phyloP scores from a whole-genome alignment of 2,888 invertebrate species.

The Panopea generosa region DNA sequence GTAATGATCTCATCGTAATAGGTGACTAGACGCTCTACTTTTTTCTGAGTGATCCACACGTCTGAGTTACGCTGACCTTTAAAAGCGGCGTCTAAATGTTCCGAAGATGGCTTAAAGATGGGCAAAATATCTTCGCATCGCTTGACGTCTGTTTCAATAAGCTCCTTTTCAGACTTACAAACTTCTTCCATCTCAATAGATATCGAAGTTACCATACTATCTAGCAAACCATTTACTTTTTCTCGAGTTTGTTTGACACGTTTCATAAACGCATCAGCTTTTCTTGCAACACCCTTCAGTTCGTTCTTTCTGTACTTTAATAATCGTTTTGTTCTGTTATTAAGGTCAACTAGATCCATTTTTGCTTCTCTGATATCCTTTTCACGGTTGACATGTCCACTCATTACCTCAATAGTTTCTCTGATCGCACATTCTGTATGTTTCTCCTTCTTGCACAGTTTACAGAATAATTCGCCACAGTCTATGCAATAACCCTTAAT shows the following conservation, averaged over 20 bases:
- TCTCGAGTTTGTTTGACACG: constrained; percentile 34
- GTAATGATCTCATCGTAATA: constrained; percentile 34
- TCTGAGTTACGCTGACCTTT: constrained; percentile 27
- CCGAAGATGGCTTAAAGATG: constrained; percentile 26
- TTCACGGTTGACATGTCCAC: constrained; percentile 28
- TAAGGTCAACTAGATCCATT: constrained; percentile 36
- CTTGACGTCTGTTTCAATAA: constrained; percentile 39
- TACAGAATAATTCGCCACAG: constrained; percentile 45
- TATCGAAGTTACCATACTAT: constrained; percentile 37
- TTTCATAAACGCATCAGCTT: constrained; percentile 38
- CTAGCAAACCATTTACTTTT: constrained; percentile 37
- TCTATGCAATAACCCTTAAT: constrained; percentile 50
- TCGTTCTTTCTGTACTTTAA: constrained; percentile 40
- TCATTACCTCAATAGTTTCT: constrained; percentile 41
- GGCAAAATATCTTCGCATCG: constrained; percentile 22
- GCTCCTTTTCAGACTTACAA: constrained; percentile 31
- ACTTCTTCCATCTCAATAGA: constrained; percentile 47
- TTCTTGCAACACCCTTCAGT: constrained; percentile 32
- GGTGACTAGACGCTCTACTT: constrained; percentile 39
- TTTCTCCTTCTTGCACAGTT: constrained; percentile 25
- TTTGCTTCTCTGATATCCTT: constrained; percentile 34
- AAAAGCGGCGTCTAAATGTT: constrained; percentile 39
- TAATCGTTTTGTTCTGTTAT: constrained; percentile 32
- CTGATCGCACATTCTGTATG: constrained; percentile 40
- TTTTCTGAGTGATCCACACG: constrained; percentile 49